Evolutionary conservation across 2,797 vertebrate genomes (phyloP), one percentile per base, ranked within the genome.

Genomic region (Hyperoplus immaculatus): DNA sequence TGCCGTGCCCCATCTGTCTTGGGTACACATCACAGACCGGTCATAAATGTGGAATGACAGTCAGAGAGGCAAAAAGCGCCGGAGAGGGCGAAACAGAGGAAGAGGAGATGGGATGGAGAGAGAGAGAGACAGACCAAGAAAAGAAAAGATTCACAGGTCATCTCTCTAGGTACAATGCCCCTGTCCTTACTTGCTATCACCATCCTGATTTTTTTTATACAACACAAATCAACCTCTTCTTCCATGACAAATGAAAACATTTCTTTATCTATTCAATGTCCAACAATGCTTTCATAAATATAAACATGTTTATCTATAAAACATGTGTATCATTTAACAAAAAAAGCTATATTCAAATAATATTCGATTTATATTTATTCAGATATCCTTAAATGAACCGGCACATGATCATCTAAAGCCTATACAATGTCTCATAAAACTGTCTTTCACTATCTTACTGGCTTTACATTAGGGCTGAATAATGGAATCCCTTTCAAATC

Each of bases 41-140:
- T 90, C 90, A 90, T 89, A 84, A 90, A 93, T 90, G 91, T 79
- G 86, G 80, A 88, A 90, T 90, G 93, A 93, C 90, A 93, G 83
- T 82, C 78, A 8, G 81, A 57, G 70, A 82, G 58, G 60, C 63
- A 45, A 64, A 68, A 78, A 29, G 29, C 29, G 29, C 29, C 66
- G 55, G 55, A 46, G 29, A 53, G 62, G 62, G 50, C 9, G 69
- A 78, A 63, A 67, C 50, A 13, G 39, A 56, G 78, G 4, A 43
- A 9, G 11, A 60, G 65, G 50, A 0, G 12, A 29, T 29, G 29
- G 29, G 29, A 29, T 29, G 29, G 29, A 29, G 29, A 29, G 29
- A 29, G 81, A 70, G 57, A 54, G 46, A 59, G 29, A 9, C 21
- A 43, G 56, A 67, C 49, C 54, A 66, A 53, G 57, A 64, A 15